phyloP scores from a whole-genome alignment of 2,113 vertebrate genomes.

The Daubentonia madagascariensis region DNA sequence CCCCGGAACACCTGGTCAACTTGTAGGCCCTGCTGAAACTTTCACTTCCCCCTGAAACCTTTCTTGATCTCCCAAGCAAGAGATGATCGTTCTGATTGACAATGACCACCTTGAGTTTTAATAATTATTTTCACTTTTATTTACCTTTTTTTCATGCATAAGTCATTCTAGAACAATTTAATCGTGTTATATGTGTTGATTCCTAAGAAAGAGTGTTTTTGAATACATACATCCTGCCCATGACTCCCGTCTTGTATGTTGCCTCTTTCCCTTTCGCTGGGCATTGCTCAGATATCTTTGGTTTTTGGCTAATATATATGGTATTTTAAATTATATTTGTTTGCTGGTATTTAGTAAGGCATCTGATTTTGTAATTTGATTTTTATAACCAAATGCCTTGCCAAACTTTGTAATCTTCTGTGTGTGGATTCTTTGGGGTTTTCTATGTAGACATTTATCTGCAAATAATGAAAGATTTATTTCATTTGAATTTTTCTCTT shows the following conservation, averaged over 20 bases:
- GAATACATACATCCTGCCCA: not conserved
- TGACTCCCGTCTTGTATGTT: not conserved
- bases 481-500: not conserved
- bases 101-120: not conserved
- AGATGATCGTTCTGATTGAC: not conserved
- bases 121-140: not conserved
- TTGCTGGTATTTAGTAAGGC: not conserved
- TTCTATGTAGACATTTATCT: not conserved
- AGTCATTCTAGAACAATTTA: not conserved
- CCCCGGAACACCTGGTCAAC: not conserved
- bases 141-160: not conserved
- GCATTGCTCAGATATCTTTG: not conserved
- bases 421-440: not conserved
- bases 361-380: not conserved
- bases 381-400: not conserved
- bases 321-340: slow-evolving; percentile 15
- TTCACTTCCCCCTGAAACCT: not conserved
- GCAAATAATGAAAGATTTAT: not conserved
- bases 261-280: not conserved
- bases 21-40: not conserved
- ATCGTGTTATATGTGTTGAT: not conserved
- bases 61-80: not conserved
- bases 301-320: not conserved
- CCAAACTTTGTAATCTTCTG: not conserved
- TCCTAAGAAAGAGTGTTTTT: not conserved